Conservation (phyloP, 2,113 vertebrate genomes). For the Mirza zaza region DNA sequence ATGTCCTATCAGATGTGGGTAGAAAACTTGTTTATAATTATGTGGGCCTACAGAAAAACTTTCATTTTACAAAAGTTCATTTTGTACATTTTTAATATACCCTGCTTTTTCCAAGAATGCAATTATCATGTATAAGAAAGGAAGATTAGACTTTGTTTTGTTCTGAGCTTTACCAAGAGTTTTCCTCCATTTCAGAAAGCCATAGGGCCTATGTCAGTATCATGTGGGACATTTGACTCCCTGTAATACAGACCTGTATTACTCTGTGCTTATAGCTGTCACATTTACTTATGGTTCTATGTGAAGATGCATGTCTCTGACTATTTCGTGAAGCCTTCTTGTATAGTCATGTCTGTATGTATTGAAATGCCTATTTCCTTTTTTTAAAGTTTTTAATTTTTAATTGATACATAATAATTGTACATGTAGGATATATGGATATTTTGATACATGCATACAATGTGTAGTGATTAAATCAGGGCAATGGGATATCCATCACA, state of each 20-base stretch:
- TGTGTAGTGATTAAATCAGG: background rate
- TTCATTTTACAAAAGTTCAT: background rate
- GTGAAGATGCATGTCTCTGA: background rate
- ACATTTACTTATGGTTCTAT: background rate
- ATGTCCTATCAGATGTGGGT: background rate
- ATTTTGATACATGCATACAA: background rate
- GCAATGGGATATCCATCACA: background rate
- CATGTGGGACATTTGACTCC: background rate
- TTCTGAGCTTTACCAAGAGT: background rate
- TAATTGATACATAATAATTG: background rate
- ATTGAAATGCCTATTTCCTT: background rate
- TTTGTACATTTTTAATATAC: background rate
- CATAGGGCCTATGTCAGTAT: background rate
- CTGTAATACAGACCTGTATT: background rate
- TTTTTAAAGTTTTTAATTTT: background rate
- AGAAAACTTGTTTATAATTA: background rate
- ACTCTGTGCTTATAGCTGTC: background rate
- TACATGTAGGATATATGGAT: background rate
- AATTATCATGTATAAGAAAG: background rate
- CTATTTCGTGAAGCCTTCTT: conserved; percentile 19
- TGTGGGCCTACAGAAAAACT: background rate
- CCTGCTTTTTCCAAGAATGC: background rate
- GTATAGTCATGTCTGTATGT: background rate
- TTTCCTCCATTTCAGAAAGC: background rate
- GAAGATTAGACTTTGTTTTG: background rate